Percentiles rank a stretch among this genome's conserved stretches.
phyloP scores from a whole-genome alignment of 2,888 invertebrate genomes.

The Philonicus albiceps region DNA sequence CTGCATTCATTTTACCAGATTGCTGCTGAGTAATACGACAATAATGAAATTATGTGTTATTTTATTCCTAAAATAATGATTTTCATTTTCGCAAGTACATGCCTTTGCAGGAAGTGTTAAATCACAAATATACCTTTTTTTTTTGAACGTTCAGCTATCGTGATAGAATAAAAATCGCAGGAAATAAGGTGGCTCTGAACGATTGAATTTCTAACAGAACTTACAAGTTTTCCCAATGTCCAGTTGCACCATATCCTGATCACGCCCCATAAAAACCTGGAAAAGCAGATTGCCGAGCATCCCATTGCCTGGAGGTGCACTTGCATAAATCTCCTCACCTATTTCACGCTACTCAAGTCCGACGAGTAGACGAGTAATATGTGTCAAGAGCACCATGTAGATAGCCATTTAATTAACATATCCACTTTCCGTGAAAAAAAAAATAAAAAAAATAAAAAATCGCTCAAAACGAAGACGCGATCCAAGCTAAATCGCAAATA shows the following conservation, averaged over 20 bases:
- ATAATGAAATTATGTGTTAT: too few species aligned
- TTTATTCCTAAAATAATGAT: too few species aligned
- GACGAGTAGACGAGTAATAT: not conserved
- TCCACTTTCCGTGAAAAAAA: not conserved
- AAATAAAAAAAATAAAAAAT: not conserved
- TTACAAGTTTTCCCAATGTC: not conserved
- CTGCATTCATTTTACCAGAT: too few species aligned
- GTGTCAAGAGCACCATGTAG: slow-evolving; percentile 9
- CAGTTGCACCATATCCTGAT: not conserved
- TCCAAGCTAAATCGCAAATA: not conserved
- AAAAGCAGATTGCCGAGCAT: not conserved
- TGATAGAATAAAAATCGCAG: not conserved
- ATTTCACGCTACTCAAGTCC: not conserved
- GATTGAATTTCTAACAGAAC: not conserved
- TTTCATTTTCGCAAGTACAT: too few species aligned
- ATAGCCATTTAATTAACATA: slow-evolving; percentile 4
- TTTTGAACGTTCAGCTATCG: not conserved
- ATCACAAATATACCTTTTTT: not conserved
- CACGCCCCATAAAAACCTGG: not conserved
- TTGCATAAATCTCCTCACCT: not conserved
- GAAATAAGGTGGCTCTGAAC: not conserved
- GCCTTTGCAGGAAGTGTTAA: too few species aligned
- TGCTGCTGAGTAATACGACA: too few species aligned
- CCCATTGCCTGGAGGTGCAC: not conserved
- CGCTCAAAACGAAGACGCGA: not conserved